A percentile compares a stretch with the other conserved stretches of the same genome.
These are phyloP conservation scores for Tragelaphus eurycerus DNA, from an alignment of 2,797 vertebrate species.

Conservation along the genomic window DNA sequence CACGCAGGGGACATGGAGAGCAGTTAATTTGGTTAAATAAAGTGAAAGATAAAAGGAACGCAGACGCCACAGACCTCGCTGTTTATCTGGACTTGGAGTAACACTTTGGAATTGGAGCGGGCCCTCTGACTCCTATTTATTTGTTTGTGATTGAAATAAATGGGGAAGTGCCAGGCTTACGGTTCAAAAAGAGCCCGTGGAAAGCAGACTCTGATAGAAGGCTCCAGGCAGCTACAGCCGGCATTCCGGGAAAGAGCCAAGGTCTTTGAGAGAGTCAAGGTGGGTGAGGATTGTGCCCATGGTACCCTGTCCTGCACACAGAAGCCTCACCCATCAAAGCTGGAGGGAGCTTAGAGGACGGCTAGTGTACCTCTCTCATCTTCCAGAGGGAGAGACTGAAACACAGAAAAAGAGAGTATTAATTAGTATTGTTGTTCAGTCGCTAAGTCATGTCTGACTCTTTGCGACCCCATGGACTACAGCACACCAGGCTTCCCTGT, in stretches of 20 bases:
- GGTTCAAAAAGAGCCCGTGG: neutral
- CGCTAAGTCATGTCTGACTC: neutral
- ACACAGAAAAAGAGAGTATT: neutral
- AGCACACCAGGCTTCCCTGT: neutral
- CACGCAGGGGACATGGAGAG: constrained; percentile 76
- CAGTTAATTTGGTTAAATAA: constrained; percentile 84
- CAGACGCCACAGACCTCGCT: constrained; percentile 56
- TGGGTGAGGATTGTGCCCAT: neutral
- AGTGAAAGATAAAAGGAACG: constrained; percentile 81
- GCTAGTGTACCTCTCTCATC: fast-evolving
- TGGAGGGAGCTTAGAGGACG: neutral
- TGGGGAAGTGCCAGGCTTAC: neutral
- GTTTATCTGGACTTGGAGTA: constrained; percentile 78
- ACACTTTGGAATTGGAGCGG: constrained; percentile 73
- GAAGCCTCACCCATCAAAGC: neutral
- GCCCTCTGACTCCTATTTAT: constrained; percentile 64
- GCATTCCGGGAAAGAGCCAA: neutral
- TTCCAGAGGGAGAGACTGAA: constrained; percentile 10
- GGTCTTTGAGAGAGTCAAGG: neutral
- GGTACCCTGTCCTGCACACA: neutral
- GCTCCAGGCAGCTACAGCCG: neutral
- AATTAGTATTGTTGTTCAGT: neutral
- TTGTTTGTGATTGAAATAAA: constrained; percentile 60
- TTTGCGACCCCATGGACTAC: neutral
- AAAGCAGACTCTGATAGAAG: neutral